Base-by-base conservation (phyloP, 2,797 vertebrate species). In the Pelochelys cantorii region DNA sequence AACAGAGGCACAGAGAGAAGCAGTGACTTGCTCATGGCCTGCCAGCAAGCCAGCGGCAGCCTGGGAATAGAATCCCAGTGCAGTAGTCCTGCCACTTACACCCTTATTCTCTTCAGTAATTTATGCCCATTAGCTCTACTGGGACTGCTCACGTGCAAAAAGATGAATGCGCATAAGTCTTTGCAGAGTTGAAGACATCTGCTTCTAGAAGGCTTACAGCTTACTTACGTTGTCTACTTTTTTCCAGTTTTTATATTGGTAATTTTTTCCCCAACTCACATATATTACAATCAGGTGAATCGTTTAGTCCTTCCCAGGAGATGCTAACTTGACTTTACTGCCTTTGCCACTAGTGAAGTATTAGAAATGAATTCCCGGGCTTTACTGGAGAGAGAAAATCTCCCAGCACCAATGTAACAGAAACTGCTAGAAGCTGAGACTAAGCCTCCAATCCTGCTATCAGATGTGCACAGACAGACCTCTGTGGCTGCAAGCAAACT, bases 11-110 rank as follows among this genome's bases (percentile, higher is more conserved):
- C 60, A 52, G 27, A 13, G 23, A 52, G 48, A 29, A 29, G 42
- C 37, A 77, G 13, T 74, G 88, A 42, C 0, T 7, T 31, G 48
- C 78, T 0, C 2, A 1, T 34, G 79, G 87, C 56, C 87, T 25
- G 11, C 5, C 0, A 1, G n/a, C n/a, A 68, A 18, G n/a, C n/a
- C 65, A 68, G 65, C 20, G n/a, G n/a, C 65, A 34, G 65, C n/a
- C 11, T 34, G n/a, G 65, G n/a, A 68, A 34, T 34, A 68, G n/a
- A 68, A 68, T 34, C 17, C n/a, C 62, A 34, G 62, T n/a, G 8
- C n/a, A n/a, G 62, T 20, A 9, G 17, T 34, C 34, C n/a, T n/a
- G 20, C 75, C 75, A 31, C 29, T 31, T 3, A 11, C 29, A 31
- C 77, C 52, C 10, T 2, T 9, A 22, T 53, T 53, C 52, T 54